phyloP scores from a whole-genome alignment of 1,140 invertebrate species.

The Polypedilum pembai region DNA sequence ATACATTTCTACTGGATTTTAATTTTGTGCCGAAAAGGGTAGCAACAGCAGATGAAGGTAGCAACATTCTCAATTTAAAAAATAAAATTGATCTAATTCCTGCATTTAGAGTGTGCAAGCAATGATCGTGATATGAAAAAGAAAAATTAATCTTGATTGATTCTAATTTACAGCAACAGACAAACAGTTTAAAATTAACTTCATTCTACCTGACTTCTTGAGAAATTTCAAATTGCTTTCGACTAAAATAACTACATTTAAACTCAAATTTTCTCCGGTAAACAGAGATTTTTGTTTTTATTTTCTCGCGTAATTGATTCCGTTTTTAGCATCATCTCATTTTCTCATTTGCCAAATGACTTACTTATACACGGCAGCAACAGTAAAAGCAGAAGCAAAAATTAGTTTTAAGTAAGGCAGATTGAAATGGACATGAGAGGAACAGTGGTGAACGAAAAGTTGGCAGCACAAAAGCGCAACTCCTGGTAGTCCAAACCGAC shows the following conservation, averaged over 20 bases:
- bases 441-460: not conserved
- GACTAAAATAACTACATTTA: not conserved
- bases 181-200: not conserved
- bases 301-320: not conserved
- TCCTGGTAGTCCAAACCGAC: too few relatives aligned
- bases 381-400: not conserved
- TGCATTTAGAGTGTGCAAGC: not conserved
- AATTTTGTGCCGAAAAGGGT: too few relatives aligned
- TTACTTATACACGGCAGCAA: not conserved
- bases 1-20: too few relatives aligned
- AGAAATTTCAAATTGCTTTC: too few relatives aligned
- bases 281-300: not conserved
- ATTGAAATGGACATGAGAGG: too few relatives aligned
- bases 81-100: too few relatives aligned
- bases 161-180: not conserved
- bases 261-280: not conserved
- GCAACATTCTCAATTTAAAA: too few relatives aligned
- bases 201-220: not conserved
- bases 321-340: constrained; percentile 11
- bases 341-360: constrained; percentile 12
- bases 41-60: too few relatives aligned
- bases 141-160: not conserved
- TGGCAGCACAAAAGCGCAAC: constrained; percentile 6
- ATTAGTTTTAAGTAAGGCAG: too few relatives aligned
- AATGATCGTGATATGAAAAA: not conserved